These are phyloP conservation scores for Beroe forskalii DNA, from an alignment of 37 sponge, comb jelly and placozoan genomes.

Conservation along the genomic window DNA sequence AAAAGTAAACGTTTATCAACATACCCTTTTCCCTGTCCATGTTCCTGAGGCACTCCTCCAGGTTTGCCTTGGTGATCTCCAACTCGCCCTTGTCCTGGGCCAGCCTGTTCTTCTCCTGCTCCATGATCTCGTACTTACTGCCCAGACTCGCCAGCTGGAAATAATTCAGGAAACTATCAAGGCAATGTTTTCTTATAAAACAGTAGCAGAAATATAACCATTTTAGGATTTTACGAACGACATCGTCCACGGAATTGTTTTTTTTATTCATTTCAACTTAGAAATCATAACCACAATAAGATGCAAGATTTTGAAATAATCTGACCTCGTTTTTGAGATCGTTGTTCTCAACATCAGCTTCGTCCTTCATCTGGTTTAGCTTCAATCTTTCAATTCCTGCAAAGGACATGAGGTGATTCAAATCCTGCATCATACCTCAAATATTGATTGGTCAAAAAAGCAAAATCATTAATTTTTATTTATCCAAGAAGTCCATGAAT, in stretches of 20 bases:
- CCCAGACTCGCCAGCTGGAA: constrained; percentile 14
- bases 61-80: constrained; percentile 46
- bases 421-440: too few relatives aligned
- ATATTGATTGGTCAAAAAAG: too few relatives aligned
- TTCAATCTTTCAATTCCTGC: constrained; percentile 59
- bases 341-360: constrained; percentile 25
- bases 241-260: too few relatives aligned
- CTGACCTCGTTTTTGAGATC: constrained; percentile 53
- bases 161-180: too few relatives aligned
- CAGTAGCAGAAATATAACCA: not conserved
- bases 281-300: too few relatives aligned
- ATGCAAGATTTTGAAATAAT: too few relatives aligned
- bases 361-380: constrained; percentile 50
- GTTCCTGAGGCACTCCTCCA: constrained; percentile 43
- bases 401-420: too few relatives aligned
- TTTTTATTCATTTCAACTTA: too few relatives aligned
- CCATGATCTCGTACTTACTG: constrained; percentile 8
- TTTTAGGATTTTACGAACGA: too few relatives aligned
- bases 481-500: too few relatives aligned
- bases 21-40: constrained; percentile 57
- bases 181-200: not conserved
- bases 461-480: too few relatives aligned
- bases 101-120: constrained; percentile 22
- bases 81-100: not conserved
- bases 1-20: too few relatives aligned